Evolutionary conservation across 1,140 invertebrate genomes (phyloP), one percentile per base, ranked within the genome.

Genomic region (Musca domestica): DNA sequence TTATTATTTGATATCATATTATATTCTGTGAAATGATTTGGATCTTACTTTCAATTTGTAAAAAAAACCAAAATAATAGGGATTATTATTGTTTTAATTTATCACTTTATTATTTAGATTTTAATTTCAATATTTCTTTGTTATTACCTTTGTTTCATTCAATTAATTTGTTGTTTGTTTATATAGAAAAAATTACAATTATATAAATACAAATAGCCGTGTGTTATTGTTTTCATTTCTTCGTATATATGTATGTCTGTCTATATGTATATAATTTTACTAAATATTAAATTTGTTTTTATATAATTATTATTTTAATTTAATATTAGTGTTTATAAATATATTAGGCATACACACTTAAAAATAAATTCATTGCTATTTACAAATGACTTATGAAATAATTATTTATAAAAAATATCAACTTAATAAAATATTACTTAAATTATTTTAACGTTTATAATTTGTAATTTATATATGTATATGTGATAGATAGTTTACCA

Each of bases 111-210:
- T 61, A 17, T 61, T 61, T 34, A 58, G 27, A 58, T 58, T 27
- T 61, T 19, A 20, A 41, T 61, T 41, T 41, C 27, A 30, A 41
- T 41, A 41, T 41, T 61, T 34, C 6, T 19, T 19, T 19, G 48
- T 22, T 51, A 9, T 22, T 51, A 9, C 3, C 41, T 51, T 19
- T 20, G 6, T 22, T 51, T 19, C 17, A 20, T 19, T 51, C 2
- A 51, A 1, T 51, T 51, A 51, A 1, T 51, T 51, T 51, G 48
- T 51, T n/a, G n/a, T 51, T 20, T 61, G 30, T 61, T 61, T 61
- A 34, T 61, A 61, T 61, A 61, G 56, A 61, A 61, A 61, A 61
- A 61, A n/a, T 61, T 61, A 61, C 27, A 61, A 61, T 61, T 61
- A 61, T 41, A 41, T 61, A 61, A 61, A 61, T 61, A 61, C 56